phyloP scores from a whole-genome alignment of 2,113 vertebrate species.

The Microcebus jonahi region DNA sequence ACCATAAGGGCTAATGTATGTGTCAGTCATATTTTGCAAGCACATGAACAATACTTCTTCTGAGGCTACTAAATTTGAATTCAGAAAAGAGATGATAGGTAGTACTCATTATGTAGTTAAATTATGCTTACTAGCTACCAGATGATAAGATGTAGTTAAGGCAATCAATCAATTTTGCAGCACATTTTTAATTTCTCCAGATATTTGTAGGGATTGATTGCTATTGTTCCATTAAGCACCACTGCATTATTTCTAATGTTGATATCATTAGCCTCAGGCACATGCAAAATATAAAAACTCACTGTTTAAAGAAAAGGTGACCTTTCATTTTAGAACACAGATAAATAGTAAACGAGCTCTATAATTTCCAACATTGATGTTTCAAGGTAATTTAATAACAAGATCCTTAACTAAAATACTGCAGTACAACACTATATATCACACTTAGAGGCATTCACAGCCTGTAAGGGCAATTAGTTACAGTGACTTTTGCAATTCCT shows the following conservation, averaged over 20 bases:
- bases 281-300: conserved; percentile 63
- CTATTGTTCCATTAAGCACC: conserved; percentile 65
- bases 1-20: conserved; percentile 59
- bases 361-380: conserved; percentile 60
- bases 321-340: conserved; percentile 63
- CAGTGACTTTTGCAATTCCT: conserved; percentile 58
- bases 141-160: conserved; percentile 57
- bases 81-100: conserved; percentile 71
- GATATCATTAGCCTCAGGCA: conserved; percentile 26
- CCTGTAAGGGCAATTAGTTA: conserved; percentile 55
- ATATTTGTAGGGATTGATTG: conserved; percentile 73
- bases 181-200: conserved; percentile 76
- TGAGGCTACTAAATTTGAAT: conserved; percentile 76
- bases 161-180: conserved; percentile 57
- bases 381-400: conserved; percentile 76
- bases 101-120: conserved; percentile 72
- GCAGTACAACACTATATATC: background rate
- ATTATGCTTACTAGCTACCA: conserved; percentile 69
- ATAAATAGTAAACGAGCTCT: conserved; percentile 68
- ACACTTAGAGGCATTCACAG: background rate
- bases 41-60: conserved; percentile 69
- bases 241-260: conserved; percentile 59
- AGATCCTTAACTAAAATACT: conserved; percentile 68
- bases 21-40: conserved; percentile 77
- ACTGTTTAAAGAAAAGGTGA: conserved; percentile 70